Base-by-base conservation (phyloP, 2,888 invertebrate genomes). In the Strigamia crassipes region DNA sequence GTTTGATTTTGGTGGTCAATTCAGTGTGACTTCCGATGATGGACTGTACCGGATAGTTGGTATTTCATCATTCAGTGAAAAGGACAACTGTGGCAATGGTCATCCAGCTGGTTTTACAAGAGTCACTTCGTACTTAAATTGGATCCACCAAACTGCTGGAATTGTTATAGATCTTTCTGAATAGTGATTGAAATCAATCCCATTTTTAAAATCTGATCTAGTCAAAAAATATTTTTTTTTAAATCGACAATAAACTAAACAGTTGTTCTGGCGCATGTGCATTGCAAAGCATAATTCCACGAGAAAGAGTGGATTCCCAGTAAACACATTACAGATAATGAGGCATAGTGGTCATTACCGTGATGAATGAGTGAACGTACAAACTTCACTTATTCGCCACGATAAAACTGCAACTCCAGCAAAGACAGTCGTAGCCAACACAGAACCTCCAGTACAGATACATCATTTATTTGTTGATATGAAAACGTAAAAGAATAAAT, bases 1-100 rank as follows among this genome's bases (percentile, higher is more conserved):
- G 80, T 12, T 23, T 27, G 80, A 80, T 18, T 80, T 46, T 27
- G 80, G 80, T 27, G 80, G 80, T 21, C 80, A 80, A 27, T 46
- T 80, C 3, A 80, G 80, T 51, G 51, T 56, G 9, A 80, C 80
- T 2, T 41, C 42, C 23, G 13, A 3, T 0, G 80, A 80, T 15
- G 51, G 31, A 23, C 13, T 51, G 12, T 80, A 80, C 80, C 21
- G 31, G 21, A 21, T 80, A 51, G 80, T 80, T 46, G 80, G 80
- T 12, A 51, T 80, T 46, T 80, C 80, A 15, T 21, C 80, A 2
- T 80, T 80, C 15, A 51, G 31, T 46, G 23, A 41, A 46, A 51
- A 51, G 12, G 80, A 46, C 27, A 51, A 51, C 18, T 80, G 80
- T 31, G 80, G 31, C 1, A 46, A 46, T 18, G 80, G 80, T 15